A percentile compares a stretch with the other conserved stretches of the same genome.
These are phyloP conservation scores for Fratercula arctica DNA, from an alignment of 2,797 vertebrate species.

Conservation along the genomic window DNA sequence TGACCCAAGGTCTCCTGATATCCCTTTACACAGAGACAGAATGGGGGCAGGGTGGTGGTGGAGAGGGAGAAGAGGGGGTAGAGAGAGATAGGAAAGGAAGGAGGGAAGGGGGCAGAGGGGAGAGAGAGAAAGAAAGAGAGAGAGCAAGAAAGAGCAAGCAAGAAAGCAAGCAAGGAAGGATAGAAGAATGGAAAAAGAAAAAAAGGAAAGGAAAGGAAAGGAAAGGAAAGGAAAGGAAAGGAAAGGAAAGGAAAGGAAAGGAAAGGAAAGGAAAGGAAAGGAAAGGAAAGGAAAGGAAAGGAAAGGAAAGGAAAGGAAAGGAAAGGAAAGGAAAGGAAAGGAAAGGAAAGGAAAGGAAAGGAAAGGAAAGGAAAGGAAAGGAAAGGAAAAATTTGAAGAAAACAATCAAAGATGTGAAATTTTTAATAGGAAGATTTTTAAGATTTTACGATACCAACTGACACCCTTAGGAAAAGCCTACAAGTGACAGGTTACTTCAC, in stretches of 20 bases:
- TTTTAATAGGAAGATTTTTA: neutral
- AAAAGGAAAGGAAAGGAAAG: too few species aligned
- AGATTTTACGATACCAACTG: neutral
- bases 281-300: too few species aligned
- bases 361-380: too few species aligned
- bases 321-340: too few species aligned
- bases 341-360: fast-evolving
- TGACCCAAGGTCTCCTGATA: neutral
- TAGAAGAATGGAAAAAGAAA: too few species aligned
- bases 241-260: too few species aligned
- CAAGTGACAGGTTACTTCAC: neutral
- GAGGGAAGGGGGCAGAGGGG: neutral
- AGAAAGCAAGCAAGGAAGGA: neutral
- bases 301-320: neutral
- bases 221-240: fast-evolving
- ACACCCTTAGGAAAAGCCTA: neutral
- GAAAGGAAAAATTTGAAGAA: too few species aligned
- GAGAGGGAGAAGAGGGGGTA: neutral
- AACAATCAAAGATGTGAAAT: neutral
- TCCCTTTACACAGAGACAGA: neutral
- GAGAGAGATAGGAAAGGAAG: neutral
- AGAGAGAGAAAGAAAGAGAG: neutral
- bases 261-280: fast-evolving
- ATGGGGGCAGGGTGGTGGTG: neutral
- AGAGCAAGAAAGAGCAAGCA: neutral